These are phyloP conservation scores for Suncus etruscus DNA, from an alignment of 2,113 vertebrate genomes.

Conservation along the genomic window DNA sequence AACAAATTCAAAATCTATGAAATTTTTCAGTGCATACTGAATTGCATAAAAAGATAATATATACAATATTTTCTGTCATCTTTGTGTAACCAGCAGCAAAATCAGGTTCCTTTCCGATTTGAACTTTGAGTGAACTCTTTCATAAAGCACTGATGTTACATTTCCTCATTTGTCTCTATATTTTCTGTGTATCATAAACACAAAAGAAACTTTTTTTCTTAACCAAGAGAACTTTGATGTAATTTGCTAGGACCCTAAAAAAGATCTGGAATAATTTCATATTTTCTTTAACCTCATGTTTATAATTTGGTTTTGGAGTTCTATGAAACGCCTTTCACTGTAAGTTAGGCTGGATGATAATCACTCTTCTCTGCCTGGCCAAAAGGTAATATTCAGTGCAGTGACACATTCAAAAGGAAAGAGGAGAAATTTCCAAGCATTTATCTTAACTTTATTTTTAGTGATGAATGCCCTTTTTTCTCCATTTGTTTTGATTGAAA, in stretches of 20 bases:
- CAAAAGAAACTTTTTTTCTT: constrained; percentile 37
- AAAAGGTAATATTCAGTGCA: constrained; percentile 59
- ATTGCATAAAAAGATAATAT: constrained; percentile 33
- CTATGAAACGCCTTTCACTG: constrained; percentile 65
- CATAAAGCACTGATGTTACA: not conserved
- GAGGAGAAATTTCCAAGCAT: constrained; percentile 30
- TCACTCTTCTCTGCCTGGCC: constrained; percentile 59
- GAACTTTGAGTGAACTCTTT: constrained; percentile 63
- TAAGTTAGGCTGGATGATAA: constrained; percentile 69
- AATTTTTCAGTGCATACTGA: constrained; percentile 7
- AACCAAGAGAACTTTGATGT: constrained; percentile 60
- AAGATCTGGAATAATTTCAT: constrained; percentile 62
- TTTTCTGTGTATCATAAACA: constrained; percentile 43
- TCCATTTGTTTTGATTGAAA: constrained; percentile 60
- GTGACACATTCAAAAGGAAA: constrained; percentile 62
- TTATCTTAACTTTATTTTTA: constrained; percentile 61
- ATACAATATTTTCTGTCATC: constrained; percentile 7
- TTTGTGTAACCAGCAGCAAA: constrained; percentile 50
- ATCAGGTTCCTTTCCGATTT: constrained; percentile 29
- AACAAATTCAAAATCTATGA: constrained; percentile 53
- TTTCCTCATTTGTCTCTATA: constrained; percentile 9
- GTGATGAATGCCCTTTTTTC: constrained; percentile 52
- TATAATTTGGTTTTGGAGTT: constrained; percentile 72
- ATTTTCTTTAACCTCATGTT: constrained; percentile 72
- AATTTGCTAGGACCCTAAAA: constrained; percentile 58